Evolutionary conservation across 2,113 vertebrate species (phyloP), one percentile per base, ranked within the genome.

Genomic region (Elephas maximus): DNA sequence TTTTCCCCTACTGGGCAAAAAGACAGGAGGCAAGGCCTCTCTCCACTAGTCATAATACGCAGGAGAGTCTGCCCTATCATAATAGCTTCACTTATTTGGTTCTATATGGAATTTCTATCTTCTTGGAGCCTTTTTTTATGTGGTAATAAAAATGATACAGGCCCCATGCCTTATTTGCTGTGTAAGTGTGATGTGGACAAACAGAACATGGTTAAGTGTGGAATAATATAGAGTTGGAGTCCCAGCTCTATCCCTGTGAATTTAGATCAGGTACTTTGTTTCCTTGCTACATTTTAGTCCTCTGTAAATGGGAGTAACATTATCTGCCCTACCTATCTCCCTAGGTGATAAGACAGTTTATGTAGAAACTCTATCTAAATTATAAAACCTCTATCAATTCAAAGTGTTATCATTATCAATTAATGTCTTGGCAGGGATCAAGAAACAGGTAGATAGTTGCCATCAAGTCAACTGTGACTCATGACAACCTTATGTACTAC

Each of bases 1-100:
- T 92, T 97, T 93, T 37, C 65, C 86, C 90, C 93, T 92, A 78
- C 84, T 85, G 67, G 2, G 76, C 3, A 63, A 41, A 67, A 86
- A 51, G 14, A 37, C 17, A 76, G 2, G 63, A 1, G 33, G 83
- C 7, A 83, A 79, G 60, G 5, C 2, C 37, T 76, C 1, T 44
- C 26, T 77, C 33, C 0, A 7, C 14, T 48, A 15, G 62, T 63
- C 67, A 76, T 60, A 30, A 69, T 51, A 17, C 8, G 12, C 33
- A 80, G 51, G 9, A 65, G 2, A 4, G 4, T 5, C 33, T 93
- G 8, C 24, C 37, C 45, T 85, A 69, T 33, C 12, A 48, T 10
- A 44, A 71, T 0, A 71, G n/a, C 8, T 82, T 92, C 9, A 79
- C 78, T 77, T 88, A 28, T 82, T 95, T 74, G 44, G 6, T 81